phyloP scores from a whole-genome alignment of 1,140 invertebrate genomes.

The Philotrypesis tridentata region DNA sequence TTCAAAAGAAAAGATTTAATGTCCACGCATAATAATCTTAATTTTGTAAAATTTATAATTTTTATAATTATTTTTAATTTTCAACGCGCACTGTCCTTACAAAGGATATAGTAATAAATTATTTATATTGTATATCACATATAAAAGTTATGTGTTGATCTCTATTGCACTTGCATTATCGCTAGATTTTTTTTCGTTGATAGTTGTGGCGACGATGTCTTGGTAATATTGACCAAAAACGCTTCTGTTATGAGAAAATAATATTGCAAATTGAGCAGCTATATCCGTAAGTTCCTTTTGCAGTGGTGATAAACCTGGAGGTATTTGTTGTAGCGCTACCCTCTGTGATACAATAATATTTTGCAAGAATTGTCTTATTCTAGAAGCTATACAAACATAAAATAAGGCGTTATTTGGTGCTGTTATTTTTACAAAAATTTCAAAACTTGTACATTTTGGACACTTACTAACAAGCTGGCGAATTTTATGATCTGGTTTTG shows the following conservation, averaged over 20 bases:
- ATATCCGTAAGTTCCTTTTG: conserved; percentile 83
- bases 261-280: conserved; percentile 84
- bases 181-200: conserved; percentile 56
- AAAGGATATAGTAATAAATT: conserved; percentile 35
- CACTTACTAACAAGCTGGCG: conserved; percentile 84
- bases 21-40: too few relatives aligned
- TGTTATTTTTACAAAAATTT: neutral
- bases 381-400: conserved; percentile 75
- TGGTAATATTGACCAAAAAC: conserved; percentile 91
- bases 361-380: conserved; percentile 83
- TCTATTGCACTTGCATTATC: conserved; percentile 16
- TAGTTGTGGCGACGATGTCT: conserved; percentile 79
- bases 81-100: conserved; percentile 10
- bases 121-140: conserved; percentile 6
- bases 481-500: conserved; percentile 82
- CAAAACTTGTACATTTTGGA: conserved; percentile 22
- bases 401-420: neutral
- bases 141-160: conserved; percentile 8
- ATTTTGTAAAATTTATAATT: neutral
- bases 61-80: neutral
- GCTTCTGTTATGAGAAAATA: conserved; percentile 89
- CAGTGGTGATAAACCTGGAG: conserved; percentile 84
- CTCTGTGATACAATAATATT: conserved; percentile 82
- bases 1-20: too few relatives aligned
- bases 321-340: conserved; percentile 83